phyloP scores from a whole-genome alignment of 2,888 invertebrate species.

The Andrena bucephala region DNA sequence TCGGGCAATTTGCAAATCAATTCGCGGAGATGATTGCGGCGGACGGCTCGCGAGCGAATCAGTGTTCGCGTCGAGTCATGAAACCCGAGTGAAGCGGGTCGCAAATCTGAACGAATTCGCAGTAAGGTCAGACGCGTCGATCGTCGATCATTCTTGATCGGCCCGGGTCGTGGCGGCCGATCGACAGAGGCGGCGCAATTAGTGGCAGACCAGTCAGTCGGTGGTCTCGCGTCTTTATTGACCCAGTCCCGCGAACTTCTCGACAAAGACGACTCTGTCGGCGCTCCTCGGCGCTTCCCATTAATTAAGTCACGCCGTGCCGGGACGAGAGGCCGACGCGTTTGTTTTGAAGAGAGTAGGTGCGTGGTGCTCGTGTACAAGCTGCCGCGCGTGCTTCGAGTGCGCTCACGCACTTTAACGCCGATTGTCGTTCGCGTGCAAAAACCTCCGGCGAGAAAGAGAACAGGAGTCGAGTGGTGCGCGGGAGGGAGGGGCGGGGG shows the following conservation, averaged over 20 bases:
- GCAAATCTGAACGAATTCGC: neutral
- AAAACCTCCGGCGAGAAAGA: slow-evolving; percentile 31
- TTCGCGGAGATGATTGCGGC: slow-evolving; percentile 19
- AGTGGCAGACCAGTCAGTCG: slow-evolving; percentile 54
- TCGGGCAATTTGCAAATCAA: slow-evolving; percentile 31
- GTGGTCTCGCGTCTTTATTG: slow-evolving; percentile 68
- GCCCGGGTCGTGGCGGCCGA: slow-evolving; percentile 21
- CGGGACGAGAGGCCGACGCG: slow-evolving; percentile 43
- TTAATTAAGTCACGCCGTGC: slow-evolving; percentile 70
- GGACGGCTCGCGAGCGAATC: slow-evolving; percentile 23
- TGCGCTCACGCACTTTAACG: slow-evolving; percentile 67
- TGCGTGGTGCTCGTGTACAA: slow-evolving; percentile 35
- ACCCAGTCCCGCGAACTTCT: slow-evolving; percentile 72
- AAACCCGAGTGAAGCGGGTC: neutral
- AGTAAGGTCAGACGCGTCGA: neutral
- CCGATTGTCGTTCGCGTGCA: slow-evolving; percentile 55
- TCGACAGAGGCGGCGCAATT: slow-evolving; percentile 51
- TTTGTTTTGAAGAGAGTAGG: slow-evolving; percentile 59
- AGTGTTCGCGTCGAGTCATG: slow-evolving; percentile 1
- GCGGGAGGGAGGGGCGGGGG: neutral
- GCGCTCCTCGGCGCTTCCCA: slow-evolving; percentile 52
- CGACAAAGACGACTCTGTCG: slow-evolving; percentile 70
- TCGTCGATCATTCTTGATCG: slow-evolving; percentile 26
- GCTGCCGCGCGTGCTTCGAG: slow-evolving; percentile 61
- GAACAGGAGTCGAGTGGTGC: neutral